phyloP scores from a whole-genome alignment of 2,888 invertebrate genomes.

The Drosophila gaucha region DNA sequence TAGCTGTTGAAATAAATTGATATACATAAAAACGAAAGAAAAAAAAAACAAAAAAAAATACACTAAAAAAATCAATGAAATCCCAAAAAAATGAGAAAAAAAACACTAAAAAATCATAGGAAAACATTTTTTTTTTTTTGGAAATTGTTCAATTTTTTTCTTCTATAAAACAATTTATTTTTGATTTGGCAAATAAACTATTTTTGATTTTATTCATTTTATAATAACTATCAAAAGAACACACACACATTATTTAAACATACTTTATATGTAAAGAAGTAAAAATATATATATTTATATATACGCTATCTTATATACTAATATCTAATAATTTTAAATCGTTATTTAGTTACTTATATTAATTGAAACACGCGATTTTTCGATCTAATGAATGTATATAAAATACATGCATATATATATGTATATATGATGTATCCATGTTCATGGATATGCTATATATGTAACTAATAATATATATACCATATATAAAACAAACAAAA shows the following conservation, averaged over 20 bases:
- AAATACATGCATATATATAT: slow-evolving; percentile 24
- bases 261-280: slow-evolving; percentile 27
- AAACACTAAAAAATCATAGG: slow-evolving; percentile 28
- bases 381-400: slow-evolving; percentile 40
- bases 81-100: slow-evolving; percentile 39
- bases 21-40: slow-evolving; percentile 22
- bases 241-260: slow-evolving; percentile 28
- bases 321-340: slow-evolving; percentile 66
- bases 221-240: neutral
- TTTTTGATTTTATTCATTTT: slow-evolving; percentile 33
- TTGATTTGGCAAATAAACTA: slow-evolving; percentile 32
- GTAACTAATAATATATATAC: slow-evolving; percentile 16
- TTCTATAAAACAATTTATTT: slow-evolving; percentile 41
- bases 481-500: slow-evolving; percentile 19
- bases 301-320: slow-evolving; percentile 33
- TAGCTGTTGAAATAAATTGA: slow-evolving; percentile 58
- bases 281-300: slow-evolving; percentile 23
- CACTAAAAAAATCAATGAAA: slow-evolving; percentile 52
- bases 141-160: slow-evolving; percentile 34
- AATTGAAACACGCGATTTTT: slow-evolving; percentile 43
- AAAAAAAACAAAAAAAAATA: slow-evolving; percentile 15
- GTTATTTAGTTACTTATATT: slow-evolving; percentile 77
- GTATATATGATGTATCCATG: slow-evolving; percentile 4
- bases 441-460: neutral
- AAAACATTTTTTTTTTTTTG: slow-evolving; percentile 37